Conservation (phyloP, 2,888 invertebrate species). For the Watsonalla cultraria region DNA sequence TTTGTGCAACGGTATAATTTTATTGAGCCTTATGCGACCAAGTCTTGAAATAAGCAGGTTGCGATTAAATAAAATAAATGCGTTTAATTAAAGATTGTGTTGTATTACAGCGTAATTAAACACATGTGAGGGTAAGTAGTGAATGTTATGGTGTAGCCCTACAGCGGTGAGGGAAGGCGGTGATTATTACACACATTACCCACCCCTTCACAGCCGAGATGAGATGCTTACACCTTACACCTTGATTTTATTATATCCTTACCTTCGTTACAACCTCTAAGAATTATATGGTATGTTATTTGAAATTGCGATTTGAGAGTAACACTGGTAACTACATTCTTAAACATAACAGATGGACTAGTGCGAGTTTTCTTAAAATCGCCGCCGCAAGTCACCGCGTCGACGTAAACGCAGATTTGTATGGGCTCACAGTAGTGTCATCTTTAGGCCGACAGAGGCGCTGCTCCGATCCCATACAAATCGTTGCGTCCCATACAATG, state of each 20-base stretch:
- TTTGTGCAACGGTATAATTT: not conserved
- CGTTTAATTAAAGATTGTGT: constrained; percentile 45
- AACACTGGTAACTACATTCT: too few species aligned
- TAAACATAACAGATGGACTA: too few species aligned
- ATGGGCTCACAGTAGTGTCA: too few species aligned
- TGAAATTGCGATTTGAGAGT: too few species aligned
- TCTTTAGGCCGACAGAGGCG: too few species aligned
- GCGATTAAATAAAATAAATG: constrained; percentile 45
- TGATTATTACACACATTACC: constrained; percentile 70
- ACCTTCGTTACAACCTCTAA: not conserved
- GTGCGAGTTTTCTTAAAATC: too few species aligned
- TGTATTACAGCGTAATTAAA: constrained; percentile 63
- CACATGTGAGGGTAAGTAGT: constrained; percentile 42
- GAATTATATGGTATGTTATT: too few species aligned
- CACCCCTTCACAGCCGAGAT: constrained; percentile 31
- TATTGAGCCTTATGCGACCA: not conserved
- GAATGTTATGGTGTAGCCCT: constrained; percentile 36
- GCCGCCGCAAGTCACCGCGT: too few species aligned
- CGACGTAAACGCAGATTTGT: too few species aligned
- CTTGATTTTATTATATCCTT: constrained; percentile 37
- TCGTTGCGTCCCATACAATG: too few species aligned
- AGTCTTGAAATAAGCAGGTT: constrained; percentile 13
- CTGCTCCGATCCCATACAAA: too few species aligned
- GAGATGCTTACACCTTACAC: constrained; percentile 24
- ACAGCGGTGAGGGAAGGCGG: constrained; percentile 55